Evolutionary conservation across 2,888 invertebrate genomes (phyloP).

Genomic region (Linyphia triangularis): DNA sequence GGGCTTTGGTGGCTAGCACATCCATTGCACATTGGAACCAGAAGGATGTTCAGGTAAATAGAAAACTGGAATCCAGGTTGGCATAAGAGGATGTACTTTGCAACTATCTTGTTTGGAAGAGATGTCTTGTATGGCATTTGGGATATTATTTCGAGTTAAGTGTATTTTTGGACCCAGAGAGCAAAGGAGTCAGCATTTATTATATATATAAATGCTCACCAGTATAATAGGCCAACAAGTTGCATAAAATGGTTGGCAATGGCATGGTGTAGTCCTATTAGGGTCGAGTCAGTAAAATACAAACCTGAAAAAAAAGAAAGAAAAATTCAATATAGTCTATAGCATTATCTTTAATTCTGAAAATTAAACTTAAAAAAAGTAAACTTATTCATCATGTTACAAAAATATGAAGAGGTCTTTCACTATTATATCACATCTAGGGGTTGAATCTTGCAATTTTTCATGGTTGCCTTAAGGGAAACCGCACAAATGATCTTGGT

Average conservation of each 20-base stretch:
- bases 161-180: conserved; percentile 69
- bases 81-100: conserved; percentile 24
- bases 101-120: conserved; percentile 53
- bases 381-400: too few species aligned
- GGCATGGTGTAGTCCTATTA: conserved; percentile 60
- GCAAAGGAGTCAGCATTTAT: conserved; percentile 59
- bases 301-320: conserved; percentile 32
- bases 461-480: too few species aligned
- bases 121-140: conserved; percentile 41
- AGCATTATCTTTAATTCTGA: too few species aligned
- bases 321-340: neutral
- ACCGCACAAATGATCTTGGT: too few species aligned
- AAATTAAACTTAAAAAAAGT: too few species aligned
- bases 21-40: conserved; percentile 16
- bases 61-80: conserved; percentile 38
- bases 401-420: too few species aligned
- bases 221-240: conserved; percentile 58
- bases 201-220: conserved; percentile 64
- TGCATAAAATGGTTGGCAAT: conserved; percentile 51
- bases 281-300: conserved; percentile 55
- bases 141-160: conserved; percentile 13
- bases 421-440: too few species aligned
- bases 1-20: conserved; percentile 3
- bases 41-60: conserved; percentile 8
- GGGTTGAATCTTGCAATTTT: too few species aligned